phyloP scores from a whole-genome alignment of 2,113 vertebrate species.

The Oncorhynchus masou region DNA sequence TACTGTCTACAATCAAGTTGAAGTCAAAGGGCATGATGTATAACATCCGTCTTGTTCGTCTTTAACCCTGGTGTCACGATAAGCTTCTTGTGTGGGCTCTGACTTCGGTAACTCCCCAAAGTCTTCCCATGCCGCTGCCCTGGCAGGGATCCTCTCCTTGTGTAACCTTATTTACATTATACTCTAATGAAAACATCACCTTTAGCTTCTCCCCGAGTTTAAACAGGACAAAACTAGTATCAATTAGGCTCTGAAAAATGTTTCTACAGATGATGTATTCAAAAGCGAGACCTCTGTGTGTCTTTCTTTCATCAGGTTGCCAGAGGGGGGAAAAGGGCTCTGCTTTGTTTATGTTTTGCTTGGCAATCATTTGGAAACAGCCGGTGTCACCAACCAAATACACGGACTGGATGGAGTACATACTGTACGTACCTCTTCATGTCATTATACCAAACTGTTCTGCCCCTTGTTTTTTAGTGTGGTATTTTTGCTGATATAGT shows the following conservation, averaged over 20 bases:
- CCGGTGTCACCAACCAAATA: conserved; percentile 31
- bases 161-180: conserved; percentile 64
- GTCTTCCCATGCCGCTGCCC: conserved; percentile 68
- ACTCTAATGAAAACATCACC: conserved; percentile 67
- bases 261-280: conserved; percentile 40
- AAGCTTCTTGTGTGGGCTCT: conserved; percentile 70
- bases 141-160: conserved; percentile 53
- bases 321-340: conserved; percentile 42
- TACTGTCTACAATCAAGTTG: conserved; percentile 32
- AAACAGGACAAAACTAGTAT: conserved; percentile 62
- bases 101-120: conserved; percentile 14
- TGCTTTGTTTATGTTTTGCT: conserved; percentile 64
- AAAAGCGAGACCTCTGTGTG: conserved; percentile 40
- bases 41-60: conserved; percentile 49
- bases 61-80: conserved; percentile 53
- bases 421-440: neutral
- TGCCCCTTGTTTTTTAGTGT: neutral
- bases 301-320: conserved; percentile 50
- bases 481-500: neutral
- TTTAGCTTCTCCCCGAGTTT: conserved; percentile 60
- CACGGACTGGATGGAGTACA: neutral
- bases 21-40: conserved; percentile 35
- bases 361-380: conserved; percentile 48
- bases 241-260: conserved; percentile 52
- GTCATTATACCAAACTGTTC: neutral